A percentile compares a stretch with the other conserved stretches of the same genome.
These are phyloP conservation scores for Halcyon smyrnensis DNA, from an alignment of 2,797 vertebrate genomes.

Conservation along the genomic window DNA sequence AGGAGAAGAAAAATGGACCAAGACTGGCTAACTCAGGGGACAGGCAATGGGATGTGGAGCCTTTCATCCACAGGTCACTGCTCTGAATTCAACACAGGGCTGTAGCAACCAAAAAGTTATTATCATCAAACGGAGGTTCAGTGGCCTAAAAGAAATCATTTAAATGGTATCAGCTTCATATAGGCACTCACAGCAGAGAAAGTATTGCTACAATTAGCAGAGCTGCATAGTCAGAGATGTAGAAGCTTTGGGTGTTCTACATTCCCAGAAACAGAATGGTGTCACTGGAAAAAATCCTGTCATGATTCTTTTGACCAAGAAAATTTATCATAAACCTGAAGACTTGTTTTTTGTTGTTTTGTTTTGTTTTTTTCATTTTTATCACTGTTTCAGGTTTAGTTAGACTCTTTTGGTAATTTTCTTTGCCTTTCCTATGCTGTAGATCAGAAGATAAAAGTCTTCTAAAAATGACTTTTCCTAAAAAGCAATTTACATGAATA, in stretches of 20 bases:
- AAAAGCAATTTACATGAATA: background rate
- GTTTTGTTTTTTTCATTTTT: background rate
- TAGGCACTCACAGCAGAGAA: background rate
- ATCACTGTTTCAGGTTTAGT: background rate
- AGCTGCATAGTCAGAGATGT: background rate
- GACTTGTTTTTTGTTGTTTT: background rate
- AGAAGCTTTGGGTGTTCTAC: background rate
- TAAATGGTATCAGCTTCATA: background rate
- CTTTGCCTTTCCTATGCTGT: background rate
- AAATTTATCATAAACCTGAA: background rate
- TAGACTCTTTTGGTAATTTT: background rate
- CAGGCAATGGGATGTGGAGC: background rate
- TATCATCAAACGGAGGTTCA: background rate
- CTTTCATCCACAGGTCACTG: conserved; percentile 29
- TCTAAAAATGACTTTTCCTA: background rate
- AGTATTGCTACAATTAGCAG: background rate
- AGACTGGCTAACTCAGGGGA: background rate
- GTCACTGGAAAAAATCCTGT: background rate
- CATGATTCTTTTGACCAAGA: background rate
- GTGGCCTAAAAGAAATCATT: background rate
- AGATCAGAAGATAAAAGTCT: background rate
- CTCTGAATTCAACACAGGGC: background rate
- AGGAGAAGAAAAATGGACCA: background rate
- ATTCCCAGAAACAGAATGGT: background rate
- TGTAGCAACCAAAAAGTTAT: background rate